Evolutionary conservation across 2,797 vertebrate genomes (phyloP).

Genomic region (Catostomus latipinnis): DNA sequence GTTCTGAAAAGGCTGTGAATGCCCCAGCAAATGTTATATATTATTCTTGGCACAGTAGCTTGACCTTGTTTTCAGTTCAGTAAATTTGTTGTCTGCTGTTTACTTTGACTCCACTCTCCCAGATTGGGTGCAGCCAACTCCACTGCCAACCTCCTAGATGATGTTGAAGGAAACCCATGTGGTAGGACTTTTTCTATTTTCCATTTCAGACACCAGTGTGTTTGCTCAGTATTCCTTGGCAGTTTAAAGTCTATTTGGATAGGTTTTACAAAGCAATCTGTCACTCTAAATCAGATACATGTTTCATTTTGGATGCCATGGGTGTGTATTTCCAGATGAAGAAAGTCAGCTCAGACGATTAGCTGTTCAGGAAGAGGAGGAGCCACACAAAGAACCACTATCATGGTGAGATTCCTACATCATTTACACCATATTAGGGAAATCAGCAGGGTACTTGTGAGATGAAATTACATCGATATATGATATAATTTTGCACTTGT

Average conservation of each 20-base stretch:
- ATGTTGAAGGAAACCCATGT: constrained; percentile 88
- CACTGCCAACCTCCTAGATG: constrained; percentile 93
- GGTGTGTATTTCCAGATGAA: constrained; percentile 81
- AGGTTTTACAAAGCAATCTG: neutral
- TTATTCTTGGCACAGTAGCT: constrained; percentile 4
- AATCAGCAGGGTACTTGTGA: too few relatives aligned
- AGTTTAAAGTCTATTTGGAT: neutral
- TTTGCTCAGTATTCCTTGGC: too few relatives aligned
- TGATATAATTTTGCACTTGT: too few relatives aligned
- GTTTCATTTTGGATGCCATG: constrained; percentile 43
- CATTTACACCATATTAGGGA: too few relatives aligned
- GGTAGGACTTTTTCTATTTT: constrained; percentile 79
- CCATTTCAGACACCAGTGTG: neutral
- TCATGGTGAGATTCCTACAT: constrained; percentile 74
- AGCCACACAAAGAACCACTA: constrained; percentile 72
- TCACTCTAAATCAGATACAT: neutral
- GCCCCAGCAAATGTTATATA: neutral
- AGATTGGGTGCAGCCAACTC: constrained; percentile 91
- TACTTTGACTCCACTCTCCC: constrained; percentile 74
- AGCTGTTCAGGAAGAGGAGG: constrained; percentile 82
- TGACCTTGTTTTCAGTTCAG: neutral
- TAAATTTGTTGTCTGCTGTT: constrained; percentile 19
- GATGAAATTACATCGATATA: too few relatives aligned
- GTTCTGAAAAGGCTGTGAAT: neutral
- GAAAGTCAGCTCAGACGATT: constrained; percentile 81